These are phyloP conservation scores for Sterna hirundo DNA, from an alignment of 2,113 vertebrate species.

Conservation along the genomic window DNA sequence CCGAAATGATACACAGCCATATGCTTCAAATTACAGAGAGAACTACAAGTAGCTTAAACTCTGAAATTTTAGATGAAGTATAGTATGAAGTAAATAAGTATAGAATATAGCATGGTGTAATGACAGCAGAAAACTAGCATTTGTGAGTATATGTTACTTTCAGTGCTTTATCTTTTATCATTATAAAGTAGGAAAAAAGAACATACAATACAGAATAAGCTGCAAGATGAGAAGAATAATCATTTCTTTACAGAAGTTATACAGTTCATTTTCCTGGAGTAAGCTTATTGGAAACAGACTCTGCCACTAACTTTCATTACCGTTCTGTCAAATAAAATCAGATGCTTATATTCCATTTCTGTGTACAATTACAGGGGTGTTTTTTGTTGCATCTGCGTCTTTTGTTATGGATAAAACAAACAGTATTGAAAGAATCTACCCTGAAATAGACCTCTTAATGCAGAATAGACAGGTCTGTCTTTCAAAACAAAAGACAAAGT, in stretches of 20 bases:
- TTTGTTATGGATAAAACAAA: not conserved
- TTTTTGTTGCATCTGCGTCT: not conserved
- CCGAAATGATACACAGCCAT: not conserved
- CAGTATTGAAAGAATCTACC: not conserved
- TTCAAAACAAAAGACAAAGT: not conserved
- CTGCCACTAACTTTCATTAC: not conserved
- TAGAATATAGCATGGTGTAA: not conserved
- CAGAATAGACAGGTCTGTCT: constrained; percentile 24
- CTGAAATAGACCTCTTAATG: not conserved
- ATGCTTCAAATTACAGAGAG: not conserved
- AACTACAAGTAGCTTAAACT: not conserved
- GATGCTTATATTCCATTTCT: not conserved
- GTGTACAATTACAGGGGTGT: not conserved
- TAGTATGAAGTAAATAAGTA: not conserved
- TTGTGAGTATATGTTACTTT: not conserved
- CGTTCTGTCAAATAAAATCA: not conserved
- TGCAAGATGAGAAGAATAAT: not conserved
- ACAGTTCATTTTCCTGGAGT: not conserved
- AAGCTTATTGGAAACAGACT: not conserved
- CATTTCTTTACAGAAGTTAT: not conserved
- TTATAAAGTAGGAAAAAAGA: not conserved
- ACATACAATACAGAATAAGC: not conserved
- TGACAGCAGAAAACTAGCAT: not conserved
- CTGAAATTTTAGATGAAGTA: not conserved
- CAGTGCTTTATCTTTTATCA: not conserved